These are phyloP conservation scores for Baccha elongata DNA, from an alignment of 2,888 invertebrate species.

Conservation along the genomic window DNA sequence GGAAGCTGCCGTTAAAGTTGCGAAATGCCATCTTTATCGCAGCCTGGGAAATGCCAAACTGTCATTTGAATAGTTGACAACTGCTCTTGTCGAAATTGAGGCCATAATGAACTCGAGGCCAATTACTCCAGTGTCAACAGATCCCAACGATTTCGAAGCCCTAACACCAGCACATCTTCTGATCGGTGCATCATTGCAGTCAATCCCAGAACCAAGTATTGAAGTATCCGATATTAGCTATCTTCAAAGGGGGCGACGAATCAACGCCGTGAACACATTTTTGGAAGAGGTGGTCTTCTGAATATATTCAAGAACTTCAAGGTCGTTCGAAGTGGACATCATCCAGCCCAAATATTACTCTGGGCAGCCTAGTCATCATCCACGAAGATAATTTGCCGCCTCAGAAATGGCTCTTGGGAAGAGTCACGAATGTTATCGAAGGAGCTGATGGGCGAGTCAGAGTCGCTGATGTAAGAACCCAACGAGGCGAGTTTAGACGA, in stretches of 20 bases:
- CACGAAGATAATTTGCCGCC: slow-evolving; percentile 27
- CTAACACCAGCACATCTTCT: not conserved
- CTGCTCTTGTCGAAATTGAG: not conserved
- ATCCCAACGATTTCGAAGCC: not conserved
- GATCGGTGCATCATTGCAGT: not conserved
- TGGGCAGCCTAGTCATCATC: slow-evolving; percentile 15
- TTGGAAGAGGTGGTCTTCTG: not conserved
- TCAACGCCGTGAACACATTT: slow-evolving; percentile 15
- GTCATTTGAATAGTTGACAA: not conserved
- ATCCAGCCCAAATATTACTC: not conserved
- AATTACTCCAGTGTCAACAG: not conserved
- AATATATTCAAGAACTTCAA: not conserved
- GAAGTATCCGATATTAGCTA: slow-evolving; percentile 1
- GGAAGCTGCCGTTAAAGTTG: not conserved
- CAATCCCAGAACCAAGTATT: not conserved
- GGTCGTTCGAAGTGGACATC: not conserved
- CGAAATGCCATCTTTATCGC: too few species aligned
- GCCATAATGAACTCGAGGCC: not conserved
- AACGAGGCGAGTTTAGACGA: not conserved
- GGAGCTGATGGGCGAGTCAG: slow-evolving; percentile 25
- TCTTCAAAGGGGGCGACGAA: slow-evolving; percentile 13
- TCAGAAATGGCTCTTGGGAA: slow-evolving; percentile 31
- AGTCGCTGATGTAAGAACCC: slow-evolving; percentile 21
- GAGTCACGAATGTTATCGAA: not conserved
- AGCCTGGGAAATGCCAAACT: not conserved